These are phyloP conservation scores for Conus canariensis DNA, from an alignment of 2,888 invertebrate genomes.

Conservation along the genomic window DNA sequence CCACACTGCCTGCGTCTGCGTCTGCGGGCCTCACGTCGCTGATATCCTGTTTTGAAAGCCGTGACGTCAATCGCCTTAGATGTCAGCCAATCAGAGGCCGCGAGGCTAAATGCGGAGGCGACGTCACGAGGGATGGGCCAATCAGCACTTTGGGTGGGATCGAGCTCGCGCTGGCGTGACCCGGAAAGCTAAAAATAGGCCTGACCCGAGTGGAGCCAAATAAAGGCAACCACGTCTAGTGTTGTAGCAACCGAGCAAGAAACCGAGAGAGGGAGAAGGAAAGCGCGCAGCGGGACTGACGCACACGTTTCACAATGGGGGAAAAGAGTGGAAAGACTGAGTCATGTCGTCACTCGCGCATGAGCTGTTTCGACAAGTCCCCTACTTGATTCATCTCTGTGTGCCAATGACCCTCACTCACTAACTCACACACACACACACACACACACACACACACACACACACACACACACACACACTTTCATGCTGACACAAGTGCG, in stretches of 20 bases:
- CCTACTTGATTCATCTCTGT: not conserved
- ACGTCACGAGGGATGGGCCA: slow-evolving; percentile 55
- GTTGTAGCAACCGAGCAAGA: slow-evolving; percentile 52
- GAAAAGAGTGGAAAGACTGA: not conserved
- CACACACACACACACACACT: too few relatives aligned
- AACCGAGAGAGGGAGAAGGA: slow-evolving; percentile 13
- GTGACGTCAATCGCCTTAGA: slow-evolving; percentile 65
- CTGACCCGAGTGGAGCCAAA: slow-evolving; percentile 68
- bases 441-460: too few relatives aligned
- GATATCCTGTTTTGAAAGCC: slow-evolving; percentile 65
- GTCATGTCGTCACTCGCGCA: slow-evolving; percentile 23
- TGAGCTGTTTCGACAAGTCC: slow-evolving; percentile 29
- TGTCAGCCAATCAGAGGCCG: slow-evolving; percentile 54
- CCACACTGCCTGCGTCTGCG: slow-evolving; percentile 43
- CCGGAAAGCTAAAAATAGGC: slow-evolving; percentile 61
- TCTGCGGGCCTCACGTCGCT: slow-evolving; percentile 55
- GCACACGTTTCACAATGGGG: slow-evolving; percentile 26
- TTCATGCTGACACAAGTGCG: too few relatives aligned
- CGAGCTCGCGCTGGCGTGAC: slow-evolving; percentile 51
- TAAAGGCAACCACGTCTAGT: slow-evolving; percentile 62
- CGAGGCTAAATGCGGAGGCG: slow-evolving; percentile 49
- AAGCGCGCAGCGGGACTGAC: slow-evolving; percentile 15
- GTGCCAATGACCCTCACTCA: not conserved
- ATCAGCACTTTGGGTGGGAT: slow-evolving; percentile 48
- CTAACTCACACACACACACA: too few relatives aligned